These are phyloP conservation scores for Semicossyphus pulcher DNA, from an alignment of 2,113 vertebrate species.

Conservation along the genomic window DNA sequence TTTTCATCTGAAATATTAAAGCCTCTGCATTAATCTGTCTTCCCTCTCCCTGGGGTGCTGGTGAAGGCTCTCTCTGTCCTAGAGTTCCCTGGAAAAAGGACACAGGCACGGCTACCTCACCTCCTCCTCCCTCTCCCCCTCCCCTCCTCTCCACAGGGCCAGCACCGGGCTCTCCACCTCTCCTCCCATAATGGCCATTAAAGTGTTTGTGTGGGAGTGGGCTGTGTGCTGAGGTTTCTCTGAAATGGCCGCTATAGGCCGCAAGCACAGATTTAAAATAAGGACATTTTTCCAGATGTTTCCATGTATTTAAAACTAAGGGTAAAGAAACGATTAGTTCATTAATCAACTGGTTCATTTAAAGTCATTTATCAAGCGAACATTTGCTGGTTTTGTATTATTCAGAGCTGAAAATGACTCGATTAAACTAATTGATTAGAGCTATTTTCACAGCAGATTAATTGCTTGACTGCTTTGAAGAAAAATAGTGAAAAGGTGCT, in stretches of 20 bases:
- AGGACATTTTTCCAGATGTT: not conserved
- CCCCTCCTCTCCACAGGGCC: conserved; percentile 28
- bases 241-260: conserved; percentile 52
- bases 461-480: not conserved
- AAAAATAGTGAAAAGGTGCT: not conserved
- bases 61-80: conserved; percentile 73
- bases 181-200: conserved; percentile 54
- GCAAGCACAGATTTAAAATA: not conserved
- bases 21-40: conserved; percentile 83
- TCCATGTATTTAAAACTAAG: not conserved
- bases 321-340: not conserved
- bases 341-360: not conserved
- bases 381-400: not conserved
- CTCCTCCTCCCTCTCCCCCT: conserved; percentile 39
- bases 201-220: conserved; percentile 62
- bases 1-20: conserved; percentile 86
- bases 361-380: not conserved
- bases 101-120: conserved; percentile 51
- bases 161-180: conserved; percentile 40
- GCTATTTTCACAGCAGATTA: not conserved
- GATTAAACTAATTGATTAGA: not conserved
- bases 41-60: conserved; percentile 71
- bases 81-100: conserved; percentile 71
- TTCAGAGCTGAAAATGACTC: not conserved
- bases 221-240: conserved; percentile 32